Base-by-base conservation (phyloP, 2,797 vertebrate species). In the Phrynocephalus guinanensis region DNA sequence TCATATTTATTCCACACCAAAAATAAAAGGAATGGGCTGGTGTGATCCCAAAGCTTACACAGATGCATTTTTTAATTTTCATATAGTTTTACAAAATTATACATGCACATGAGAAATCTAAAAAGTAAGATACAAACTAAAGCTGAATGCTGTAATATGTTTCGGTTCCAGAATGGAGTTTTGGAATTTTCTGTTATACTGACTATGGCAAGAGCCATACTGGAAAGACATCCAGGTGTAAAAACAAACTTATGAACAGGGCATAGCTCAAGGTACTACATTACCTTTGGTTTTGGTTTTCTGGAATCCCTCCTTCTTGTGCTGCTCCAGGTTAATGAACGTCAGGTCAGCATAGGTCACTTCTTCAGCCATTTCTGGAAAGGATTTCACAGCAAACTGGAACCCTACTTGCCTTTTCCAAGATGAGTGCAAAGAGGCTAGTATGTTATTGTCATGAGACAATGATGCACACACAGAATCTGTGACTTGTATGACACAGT, bases 311-410 rank as follows among this genome's bases (percentile, higher is more conserved):
- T 87, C 63, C 8, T 93, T 89, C 75, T 87, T 85, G 78, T 73
- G 70, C 79, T 94, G 91, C 86, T 88, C 90, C 85, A 82, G 44
- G 2, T 88, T 85, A 15, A 70, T 72, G 52, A 91, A 94, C 60
- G 72, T 94, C 76, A 92, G 81, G 30, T 94, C 91, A 76, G 90
- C 90, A 0, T 92, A 94, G 44, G 86, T 92, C 67, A 94, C 94
- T 88, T 93, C 91, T 88, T 89, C 87, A 5, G 87, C 72, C 87
- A 90, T 92, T 87, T 91, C 82, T 82, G 50, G 9, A 60, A 80
- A 67, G 38, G 3, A 71, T 72, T 80, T 85, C 13, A 28, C n/a
- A 33, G 87, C 10, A 71, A 89, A 78, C 72, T 50, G 26, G 16
- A 79, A n/a, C 52, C 28, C 26, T 26, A 0, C 7, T 56, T 90